Evolutionary conservation across 2,888 invertebrate genomes (phyloP).

Genomic region (Dicyrtoma fusca): DNA sequence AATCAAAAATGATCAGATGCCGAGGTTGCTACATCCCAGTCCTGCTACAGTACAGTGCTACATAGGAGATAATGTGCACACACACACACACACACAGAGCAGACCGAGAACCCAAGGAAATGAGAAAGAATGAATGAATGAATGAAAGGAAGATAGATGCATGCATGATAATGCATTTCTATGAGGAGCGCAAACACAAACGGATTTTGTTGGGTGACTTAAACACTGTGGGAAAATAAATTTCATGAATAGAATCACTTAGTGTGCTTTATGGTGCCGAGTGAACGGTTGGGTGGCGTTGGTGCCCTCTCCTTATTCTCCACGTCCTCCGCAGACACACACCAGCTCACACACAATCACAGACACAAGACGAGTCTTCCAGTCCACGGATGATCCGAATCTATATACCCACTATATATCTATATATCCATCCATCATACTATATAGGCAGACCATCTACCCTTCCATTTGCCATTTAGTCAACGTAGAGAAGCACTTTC

Average conservation of each 20-base stretch:
- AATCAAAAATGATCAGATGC: too few species aligned
- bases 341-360: not conserved
- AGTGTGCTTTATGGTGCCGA: conserved; percentile 16
- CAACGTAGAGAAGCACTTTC: conserved; percentile 3
- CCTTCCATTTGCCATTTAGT: too few species aligned
- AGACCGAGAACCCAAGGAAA: not conserved
- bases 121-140: not conserved
- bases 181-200: not conserved
- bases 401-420: too few species aligned
- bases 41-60: too few species aligned
- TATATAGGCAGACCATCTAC: not conserved
- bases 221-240: conserved; percentile 37
- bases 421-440: not conserved
- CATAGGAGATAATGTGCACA: too few species aligned
- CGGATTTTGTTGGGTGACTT: conserved; percentile 5
- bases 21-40: too few species aligned
- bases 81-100: not conserved
- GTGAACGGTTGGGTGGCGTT: conserved; percentile 17
- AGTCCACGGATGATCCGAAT: too few species aligned
- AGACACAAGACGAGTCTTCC: conserved; percentile 4
- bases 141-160: not conserved
- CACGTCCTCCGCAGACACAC: not conserved
- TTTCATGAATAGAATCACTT: conserved; percentile 31
- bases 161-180: conserved; percentile 5
- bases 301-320: conserved; percentile 24